These are phyloP conservation scores for Centrocercus urophasianus DNA, from an alignment of 2,113 vertebrate genomes.

Conservation along the genomic window DNA sequence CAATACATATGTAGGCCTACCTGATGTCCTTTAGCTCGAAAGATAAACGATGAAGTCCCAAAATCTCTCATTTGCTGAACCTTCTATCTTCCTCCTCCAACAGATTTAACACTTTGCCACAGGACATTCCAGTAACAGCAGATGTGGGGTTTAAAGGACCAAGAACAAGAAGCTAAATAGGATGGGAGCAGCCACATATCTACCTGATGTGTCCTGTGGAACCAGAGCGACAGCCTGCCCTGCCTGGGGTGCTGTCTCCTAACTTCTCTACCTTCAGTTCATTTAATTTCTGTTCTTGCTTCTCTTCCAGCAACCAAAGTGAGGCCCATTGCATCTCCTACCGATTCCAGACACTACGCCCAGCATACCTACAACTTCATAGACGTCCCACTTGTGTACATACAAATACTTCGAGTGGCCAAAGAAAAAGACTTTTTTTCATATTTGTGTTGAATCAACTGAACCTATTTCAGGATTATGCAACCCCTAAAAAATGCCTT, in stretches of 20 bases:
- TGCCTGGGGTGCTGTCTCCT: neutral
- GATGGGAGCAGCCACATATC: neutral
- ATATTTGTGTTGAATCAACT: neutral
- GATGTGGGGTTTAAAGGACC: neutral
- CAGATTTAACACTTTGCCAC: neutral
- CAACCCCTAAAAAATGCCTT: neutral
- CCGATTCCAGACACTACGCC: neutral
- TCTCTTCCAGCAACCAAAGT: neutral
- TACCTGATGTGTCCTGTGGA: neutral
- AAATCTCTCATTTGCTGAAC: neutral
- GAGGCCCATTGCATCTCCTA: neutral
- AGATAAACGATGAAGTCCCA: neutral
- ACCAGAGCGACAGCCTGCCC: neutral
- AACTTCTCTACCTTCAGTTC: neutral
- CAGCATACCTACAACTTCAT: neutral
- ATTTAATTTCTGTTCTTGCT: neutral
- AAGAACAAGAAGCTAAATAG: neutral
- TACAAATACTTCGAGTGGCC: neutral
- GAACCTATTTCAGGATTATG: neutral
- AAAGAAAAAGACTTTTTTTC: neutral
- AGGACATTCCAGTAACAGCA: neutral
- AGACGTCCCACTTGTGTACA: neutral
- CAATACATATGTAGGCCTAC: neutral
- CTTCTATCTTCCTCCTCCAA: neutral
- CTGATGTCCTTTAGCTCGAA: neutral